Percentiles rank a stretch among this genome's conserved stretches.
phyloP scores from a whole-genome alignment of 2,888 invertebrate genomes.

The Dryadula phaetusa region DNA sequence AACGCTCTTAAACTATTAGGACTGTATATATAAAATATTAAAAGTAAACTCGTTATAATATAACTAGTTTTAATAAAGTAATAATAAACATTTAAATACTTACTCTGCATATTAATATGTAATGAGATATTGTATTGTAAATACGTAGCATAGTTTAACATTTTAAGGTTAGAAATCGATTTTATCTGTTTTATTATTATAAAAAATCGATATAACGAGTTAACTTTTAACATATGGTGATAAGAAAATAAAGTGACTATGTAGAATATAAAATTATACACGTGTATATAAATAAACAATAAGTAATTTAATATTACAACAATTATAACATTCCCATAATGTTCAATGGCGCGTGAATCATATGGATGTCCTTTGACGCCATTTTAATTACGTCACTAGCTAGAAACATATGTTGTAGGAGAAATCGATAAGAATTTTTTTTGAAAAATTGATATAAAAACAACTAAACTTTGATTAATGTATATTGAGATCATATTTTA shows the following conservation, averaged over 20 bases:
- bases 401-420: neutral
- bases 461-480: neutral
- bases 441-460: neutral
- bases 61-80: neutral
- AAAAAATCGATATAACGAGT: conserved; percentile 8
- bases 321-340: conserved; percentile 14
- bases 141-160: neutral
- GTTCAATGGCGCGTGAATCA: conserved; percentile 11
- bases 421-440: neutral
- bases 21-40: conserved; percentile 7
- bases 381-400: conserved; percentile 28
- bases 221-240: neutral
- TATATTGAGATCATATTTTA: conserved; percentile 6
- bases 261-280: conserved; percentile 22
- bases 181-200: neutral
- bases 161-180: neutral
- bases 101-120: neutral
- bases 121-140: no score
- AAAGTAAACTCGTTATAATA: conserved; percentile 3
- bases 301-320: conserved; percentile 20
- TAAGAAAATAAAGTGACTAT: conserved; percentile 5
- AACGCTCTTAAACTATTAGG: conserved; percentile 6
- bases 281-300: conserved; percentile 25
- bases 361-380: conserved; percentile 3
- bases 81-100: neutral